Conservation (phyloP, 2,113 vertebrate genomes). For the Phalacrocorax brasilianus region DNA sequence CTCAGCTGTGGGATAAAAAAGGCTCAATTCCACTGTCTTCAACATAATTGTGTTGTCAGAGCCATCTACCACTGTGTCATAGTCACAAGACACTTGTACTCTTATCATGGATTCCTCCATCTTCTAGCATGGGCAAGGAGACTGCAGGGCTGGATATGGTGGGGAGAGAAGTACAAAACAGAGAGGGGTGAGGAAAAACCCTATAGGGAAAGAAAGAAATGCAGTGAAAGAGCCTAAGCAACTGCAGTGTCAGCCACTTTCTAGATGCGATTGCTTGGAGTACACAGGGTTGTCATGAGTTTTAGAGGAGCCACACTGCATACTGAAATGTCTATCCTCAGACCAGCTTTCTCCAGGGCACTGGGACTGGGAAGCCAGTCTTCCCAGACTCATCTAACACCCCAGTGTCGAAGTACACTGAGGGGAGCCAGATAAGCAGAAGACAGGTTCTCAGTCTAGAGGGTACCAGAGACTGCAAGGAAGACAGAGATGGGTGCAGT, state of each 20-base stretch:
- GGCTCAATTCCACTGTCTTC: not conserved
- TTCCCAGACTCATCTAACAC: not conserved
- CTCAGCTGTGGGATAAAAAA: constrained; percentile 24
- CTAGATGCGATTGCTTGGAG: not conserved
- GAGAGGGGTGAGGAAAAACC: not conserved
- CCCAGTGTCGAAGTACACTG: not conserved
- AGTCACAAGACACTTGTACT: not conserved
- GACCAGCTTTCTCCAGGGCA: not conserved
- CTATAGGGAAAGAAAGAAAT: not conserved
- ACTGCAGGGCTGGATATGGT: not conserved
- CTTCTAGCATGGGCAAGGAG: not conserved
- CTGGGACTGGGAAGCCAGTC: not conserved
- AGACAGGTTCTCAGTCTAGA: not conserved
- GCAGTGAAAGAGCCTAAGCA: not conserved
- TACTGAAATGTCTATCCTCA: not conserved
- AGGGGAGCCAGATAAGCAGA: not conserved
- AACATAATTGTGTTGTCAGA: constrained; percentile 17
- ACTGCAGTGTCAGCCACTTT: not conserved
- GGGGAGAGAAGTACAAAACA: not conserved
- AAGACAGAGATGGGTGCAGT: not conserved
- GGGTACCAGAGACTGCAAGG: not conserved
- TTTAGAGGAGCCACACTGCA: not conserved
- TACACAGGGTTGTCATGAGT: not conserved
- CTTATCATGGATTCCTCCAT: not conserved
- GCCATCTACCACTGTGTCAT: not conserved